phyloP scores from a whole-genome alignment of 2,888 invertebrate genomes.

The Drosophila formosana region DNA sequence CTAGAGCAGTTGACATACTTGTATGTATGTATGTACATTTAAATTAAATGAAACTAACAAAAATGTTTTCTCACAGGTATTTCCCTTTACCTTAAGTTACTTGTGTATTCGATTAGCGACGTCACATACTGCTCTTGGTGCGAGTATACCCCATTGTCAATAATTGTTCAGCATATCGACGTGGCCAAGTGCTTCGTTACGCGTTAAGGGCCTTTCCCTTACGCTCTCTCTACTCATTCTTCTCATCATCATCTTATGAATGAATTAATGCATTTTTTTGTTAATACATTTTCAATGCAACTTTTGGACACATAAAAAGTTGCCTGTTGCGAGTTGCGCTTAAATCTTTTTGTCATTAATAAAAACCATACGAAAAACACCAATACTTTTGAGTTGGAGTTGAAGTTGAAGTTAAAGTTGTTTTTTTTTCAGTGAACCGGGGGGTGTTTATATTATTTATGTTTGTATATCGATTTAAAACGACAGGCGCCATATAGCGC shows the following conservation, averaged over 20 bases:
- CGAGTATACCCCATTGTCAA: not conserved
- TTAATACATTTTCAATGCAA: conserved; percentile 62
- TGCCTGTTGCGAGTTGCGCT: conserved; percentile 51
- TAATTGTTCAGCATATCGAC: conserved; percentile 8
- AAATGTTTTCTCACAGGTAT: not conserved
- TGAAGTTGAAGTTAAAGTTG: not conserved
- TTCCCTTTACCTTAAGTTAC: not conserved
- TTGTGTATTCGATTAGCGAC: no score
- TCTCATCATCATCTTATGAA: conserved; percentile 60
- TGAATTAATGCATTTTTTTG: conserved; percentile 69
- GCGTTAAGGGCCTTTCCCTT: conserved; percentile 7
- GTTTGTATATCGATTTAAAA: conserved; percentile 63
- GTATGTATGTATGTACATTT: not conserved
- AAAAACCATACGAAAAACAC: conserved; percentile 43
- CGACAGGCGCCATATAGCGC: conserved; percentile 71
- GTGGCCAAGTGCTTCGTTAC: conserved; percentile 63
- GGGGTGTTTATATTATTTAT: conserved; percentile 75
- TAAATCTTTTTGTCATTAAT: conserved; percentile 73
- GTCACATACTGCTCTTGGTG: not conserved
- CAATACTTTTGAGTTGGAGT: conserved; percentile 19
- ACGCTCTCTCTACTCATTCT: conserved; percentile 7
- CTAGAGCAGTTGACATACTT: no score
- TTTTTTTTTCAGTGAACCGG: conserved; percentile 14
- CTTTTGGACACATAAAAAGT: conserved; percentile 59
- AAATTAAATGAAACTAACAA: not conserved